phyloP scores from a whole-genome alignment of 2,113 vertebrate species.

The Illadopsis cleaveri region DNA sequence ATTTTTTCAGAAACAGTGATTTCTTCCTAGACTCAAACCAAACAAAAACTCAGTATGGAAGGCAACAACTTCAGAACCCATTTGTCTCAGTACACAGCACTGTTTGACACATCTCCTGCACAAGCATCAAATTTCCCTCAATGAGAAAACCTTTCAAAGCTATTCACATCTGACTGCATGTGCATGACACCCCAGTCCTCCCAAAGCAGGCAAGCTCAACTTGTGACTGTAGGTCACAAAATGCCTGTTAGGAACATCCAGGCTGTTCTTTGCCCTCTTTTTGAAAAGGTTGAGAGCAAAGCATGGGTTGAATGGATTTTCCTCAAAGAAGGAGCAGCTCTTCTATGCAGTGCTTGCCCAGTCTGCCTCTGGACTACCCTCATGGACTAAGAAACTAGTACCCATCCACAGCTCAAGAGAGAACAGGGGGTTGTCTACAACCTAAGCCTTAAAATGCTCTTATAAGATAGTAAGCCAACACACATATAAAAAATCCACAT shows the following conservation, averaged over 20 bases:
- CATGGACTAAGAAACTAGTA: not conserved
- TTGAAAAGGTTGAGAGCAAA: not conserved
- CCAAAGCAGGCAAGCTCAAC: not conserved
- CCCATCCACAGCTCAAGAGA: accelerated
- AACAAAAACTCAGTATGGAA: not conserved
- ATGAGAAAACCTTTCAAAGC: not conserved
- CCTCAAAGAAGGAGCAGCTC: not conserved
- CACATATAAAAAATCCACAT: not conserved
- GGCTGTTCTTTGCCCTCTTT: not conserved
- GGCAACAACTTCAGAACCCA: not conserved
- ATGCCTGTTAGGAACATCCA: not conserved
- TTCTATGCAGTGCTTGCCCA: not conserved
- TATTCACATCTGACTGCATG: not conserved
- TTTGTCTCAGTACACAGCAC: not conserved
- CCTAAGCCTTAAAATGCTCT: not conserved
- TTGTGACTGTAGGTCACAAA: not conserved
- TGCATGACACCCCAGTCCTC: not conserved
- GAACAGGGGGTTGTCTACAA: not conserved
- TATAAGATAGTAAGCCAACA: not conserved
- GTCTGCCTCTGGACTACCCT: not conserved
- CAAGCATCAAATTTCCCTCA: not conserved
- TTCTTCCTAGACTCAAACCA: not conserved
- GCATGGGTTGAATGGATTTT: not conserved
- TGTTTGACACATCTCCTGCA: not conserved
- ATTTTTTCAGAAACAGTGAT: not conserved